phyloP scores from a whole-genome alignment of 2,797 vertebrate genomes.

The Sebastes nivosus region DNA sequence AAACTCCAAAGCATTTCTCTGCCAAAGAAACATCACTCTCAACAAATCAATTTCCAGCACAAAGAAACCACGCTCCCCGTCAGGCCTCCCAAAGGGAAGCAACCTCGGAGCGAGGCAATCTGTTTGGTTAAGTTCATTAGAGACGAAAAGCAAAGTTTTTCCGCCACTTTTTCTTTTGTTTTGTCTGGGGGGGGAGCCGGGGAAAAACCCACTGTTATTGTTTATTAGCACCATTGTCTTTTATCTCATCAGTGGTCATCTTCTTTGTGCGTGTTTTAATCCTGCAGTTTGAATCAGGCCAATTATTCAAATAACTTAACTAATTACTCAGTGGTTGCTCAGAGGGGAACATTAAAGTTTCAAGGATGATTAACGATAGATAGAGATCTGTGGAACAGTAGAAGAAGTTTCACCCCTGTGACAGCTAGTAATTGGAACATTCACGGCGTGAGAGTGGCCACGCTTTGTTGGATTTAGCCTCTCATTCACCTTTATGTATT shows the following conservation, averaged over 20 bases:
- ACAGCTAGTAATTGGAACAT: constrained; percentile 64
- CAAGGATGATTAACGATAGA: constrained; percentile 65
- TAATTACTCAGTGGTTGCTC: constrained; percentile 54
- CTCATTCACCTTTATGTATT: constrained; percentile 17
- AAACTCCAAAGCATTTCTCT: constrained; percentile 1
- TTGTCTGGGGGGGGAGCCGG: neutral
- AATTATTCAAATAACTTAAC: constrained; percentile 67
- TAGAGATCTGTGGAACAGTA: constrained; percentile 41
- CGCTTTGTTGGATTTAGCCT: constrained; percentile 20
- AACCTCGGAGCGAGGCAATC: constrained; percentile 36
- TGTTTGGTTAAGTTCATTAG: constrained; percentile 66
- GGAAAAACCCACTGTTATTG: constrained; percentile 29
- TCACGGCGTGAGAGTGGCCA: constrained; percentile 25
- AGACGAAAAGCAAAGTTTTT: constrained; percentile 42
- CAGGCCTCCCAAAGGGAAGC: constrained; percentile 31
- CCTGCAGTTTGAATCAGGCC: constrained; percentile 49
- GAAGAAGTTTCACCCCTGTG: constrained; percentile 38
- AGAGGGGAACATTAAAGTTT: constrained; percentile 41
- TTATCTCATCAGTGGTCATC: constrained; percentile 70
- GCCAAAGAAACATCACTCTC: constrained; percentile 23
- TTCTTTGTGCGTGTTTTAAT: constrained; percentile 47
- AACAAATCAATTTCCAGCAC: constrained; percentile 56
- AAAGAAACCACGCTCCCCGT: constrained; percentile 32
- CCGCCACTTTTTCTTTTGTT: constrained; percentile 17
- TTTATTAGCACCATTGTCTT: constrained; percentile 57